Conservation (phyloP, 1,140 invertebrate genomes). For the Eurosta solidaginis region DNA sequence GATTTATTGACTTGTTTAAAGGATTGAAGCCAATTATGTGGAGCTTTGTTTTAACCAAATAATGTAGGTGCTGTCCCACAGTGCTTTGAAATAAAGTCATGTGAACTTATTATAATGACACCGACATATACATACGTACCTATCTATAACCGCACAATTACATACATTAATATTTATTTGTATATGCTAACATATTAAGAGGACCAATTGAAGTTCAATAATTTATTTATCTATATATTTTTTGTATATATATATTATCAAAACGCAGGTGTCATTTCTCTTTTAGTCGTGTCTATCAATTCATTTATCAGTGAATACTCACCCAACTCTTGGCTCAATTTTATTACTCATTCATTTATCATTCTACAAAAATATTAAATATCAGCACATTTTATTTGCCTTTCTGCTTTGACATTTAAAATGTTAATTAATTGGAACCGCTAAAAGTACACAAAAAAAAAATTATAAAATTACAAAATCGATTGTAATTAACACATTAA, state of each 20-base stretch:
- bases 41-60: too few species aligned
- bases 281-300: background rate
- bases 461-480: conserved; percentile 17
- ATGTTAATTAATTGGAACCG: background rate
- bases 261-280: background rate
- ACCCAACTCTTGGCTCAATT: background rate
- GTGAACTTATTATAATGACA: too few species aligned
- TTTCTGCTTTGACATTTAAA: background rate
- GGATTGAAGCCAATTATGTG: too few species aligned
- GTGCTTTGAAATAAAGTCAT: too few species aligned
- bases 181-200: too few species aligned
- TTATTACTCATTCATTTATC: background rate
- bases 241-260: background rate
- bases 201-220: too few species aligned
- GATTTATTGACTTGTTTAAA: background rate
- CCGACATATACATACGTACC: too few species aligned
- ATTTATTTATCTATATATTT: too few species aligned
- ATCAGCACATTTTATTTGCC: background rate
- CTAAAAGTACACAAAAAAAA: background rate
- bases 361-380: background rate
- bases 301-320: background rate
- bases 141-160: too few species aligned
- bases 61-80: too few species aligned
- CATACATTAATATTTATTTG: too few species aligned
- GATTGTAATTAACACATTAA: conserved; percentile 20